Base-by-base conservation (phyloP, 2,888 invertebrate species). In the Priocnemis perturbator region DNA sequence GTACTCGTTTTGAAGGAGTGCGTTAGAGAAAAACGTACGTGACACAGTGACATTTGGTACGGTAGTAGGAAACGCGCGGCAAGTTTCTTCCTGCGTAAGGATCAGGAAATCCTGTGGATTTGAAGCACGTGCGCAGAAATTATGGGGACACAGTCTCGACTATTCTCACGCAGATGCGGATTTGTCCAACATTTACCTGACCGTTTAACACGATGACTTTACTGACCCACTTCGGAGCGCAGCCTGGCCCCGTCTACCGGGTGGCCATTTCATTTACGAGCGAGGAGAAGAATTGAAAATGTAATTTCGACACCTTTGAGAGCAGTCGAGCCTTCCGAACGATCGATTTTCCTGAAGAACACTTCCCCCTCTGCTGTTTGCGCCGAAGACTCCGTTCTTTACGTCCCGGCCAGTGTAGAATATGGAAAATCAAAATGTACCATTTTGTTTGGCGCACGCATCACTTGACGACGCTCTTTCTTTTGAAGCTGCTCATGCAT, bases 241-340 rank as follows among this genome's bases (percentile, higher is more conserved):
- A 26, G n/a, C 7, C 17, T 26, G 45, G 26, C 1, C 19, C 44
- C 11, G 14, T 44, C 37, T 65, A 60, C 60, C 65, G 55, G 65
- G 65, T 59, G 65, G 26, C 37, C 37, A 37, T 11, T 37, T 37
- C 7, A 37, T 37, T 37, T 9, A 3, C 37, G 37, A 11, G 1
- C 7, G 11, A 37, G 37, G 7, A 37, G 37, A 37, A 37, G 37
- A 37, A 37, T 37, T 9, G 37, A 26, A 26, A 26, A 26, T 26
- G 3, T 3, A 26, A 7, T 26, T 7, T 26, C 26, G 26, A n/a
- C n/a, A n/a, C 26, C 37, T 44, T 20, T 37, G 44, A 52, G 20
- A 44, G 56, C 47, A 26, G 58, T 50, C 64, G 71, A 64, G 47
- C 37, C 59, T 68, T 75, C 65, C 65, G 52, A 52, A 5, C 72